Percentiles rank a stretch among this genome's conserved stretches.
phyloP scores from a whole-genome alignment of 2,113 vertebrate genomes.

The Laterallus jamaicensis region DNA sequence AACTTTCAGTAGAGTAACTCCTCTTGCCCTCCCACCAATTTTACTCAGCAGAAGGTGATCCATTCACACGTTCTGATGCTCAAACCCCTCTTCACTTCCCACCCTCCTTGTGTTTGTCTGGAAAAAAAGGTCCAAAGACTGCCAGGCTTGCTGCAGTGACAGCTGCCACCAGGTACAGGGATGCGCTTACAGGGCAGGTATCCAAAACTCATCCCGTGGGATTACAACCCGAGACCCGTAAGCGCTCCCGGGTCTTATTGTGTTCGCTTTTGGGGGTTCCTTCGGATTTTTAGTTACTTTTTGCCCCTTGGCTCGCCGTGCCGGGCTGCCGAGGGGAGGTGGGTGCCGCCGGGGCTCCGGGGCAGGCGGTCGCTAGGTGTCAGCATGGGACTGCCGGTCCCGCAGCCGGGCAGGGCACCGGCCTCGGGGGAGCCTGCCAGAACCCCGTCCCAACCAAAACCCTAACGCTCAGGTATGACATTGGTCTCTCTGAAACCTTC shows the following conservation, averaged over 20 bases:
- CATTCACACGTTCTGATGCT: not conserved
- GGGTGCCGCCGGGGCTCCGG: not conserved
- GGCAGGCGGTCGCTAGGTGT: constrained; percentile 52
- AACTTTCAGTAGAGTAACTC: not conserved
- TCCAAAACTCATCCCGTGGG: not conserved
- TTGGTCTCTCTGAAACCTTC: not conserved
- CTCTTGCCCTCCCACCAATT: rapidly evolving
- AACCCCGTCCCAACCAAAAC: not conserved
- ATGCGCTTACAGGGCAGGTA: no score
- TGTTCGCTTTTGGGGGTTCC: no score
- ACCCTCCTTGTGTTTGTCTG: not conserved
- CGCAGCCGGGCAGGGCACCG: not conserved
- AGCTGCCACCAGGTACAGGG: not conserved
- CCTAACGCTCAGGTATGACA: rapidly evolving
- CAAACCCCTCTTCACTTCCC: not conserved
- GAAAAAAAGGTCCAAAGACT: not conserved
- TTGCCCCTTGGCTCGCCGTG: not conserved
- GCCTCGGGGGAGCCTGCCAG: not conserved
- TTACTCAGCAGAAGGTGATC: not conserved
- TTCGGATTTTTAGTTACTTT: no score
- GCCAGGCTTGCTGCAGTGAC: rapidly evolving
- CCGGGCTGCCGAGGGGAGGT: rapidly evolving
- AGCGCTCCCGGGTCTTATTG: rapidly evolving
- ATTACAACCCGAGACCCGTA: not conserved
- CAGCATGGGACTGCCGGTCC: constrained; percentile 23